phyloP scores from a whole-genome alignment of 2,888 invertebrate genomes.

The Xestia xanthographa region DNA sequence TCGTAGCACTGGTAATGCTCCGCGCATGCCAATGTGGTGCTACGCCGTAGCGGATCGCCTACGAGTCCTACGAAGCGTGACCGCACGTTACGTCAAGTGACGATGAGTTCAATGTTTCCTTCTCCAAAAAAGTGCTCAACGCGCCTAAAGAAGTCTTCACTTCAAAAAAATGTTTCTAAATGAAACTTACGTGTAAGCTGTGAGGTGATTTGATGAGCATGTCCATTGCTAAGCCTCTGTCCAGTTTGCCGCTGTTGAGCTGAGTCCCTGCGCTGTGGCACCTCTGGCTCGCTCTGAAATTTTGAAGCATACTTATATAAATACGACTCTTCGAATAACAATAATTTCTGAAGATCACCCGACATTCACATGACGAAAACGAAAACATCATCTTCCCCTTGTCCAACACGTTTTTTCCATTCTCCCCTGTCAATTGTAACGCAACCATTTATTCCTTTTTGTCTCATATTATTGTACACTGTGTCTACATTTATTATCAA shows the following conservation, averaged over 20 bases:
- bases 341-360: neutral
- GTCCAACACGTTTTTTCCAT: too few relatives aligned
- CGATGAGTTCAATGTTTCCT: too few relatives aligned
- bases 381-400: neutral
- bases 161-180: neutral
- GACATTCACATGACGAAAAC: neutral
- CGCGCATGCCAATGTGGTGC: too few relatives aligned
- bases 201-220: conserved; percentile 87
- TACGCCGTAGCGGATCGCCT: too few relatives aligned
- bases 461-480: neutral
- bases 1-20: too few relatives aligned
- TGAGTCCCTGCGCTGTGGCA: conserved; percentile 41
- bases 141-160: too few relatives aligned
- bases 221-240: conserved; percentile 85
- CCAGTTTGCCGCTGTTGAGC: conserved; percentile 63
- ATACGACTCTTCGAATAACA: neutral
- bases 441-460: neutral
- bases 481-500: neutral
- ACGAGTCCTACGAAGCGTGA: too few relatives aligned
- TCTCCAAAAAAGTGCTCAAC: too few relatives aligned
- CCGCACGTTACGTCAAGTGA: too few relatives aligned
- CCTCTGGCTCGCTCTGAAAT: conserved; percentile 79
- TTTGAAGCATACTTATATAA: neutral
- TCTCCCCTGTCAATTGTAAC: neutral
- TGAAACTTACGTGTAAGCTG: conserved; percentile 84